Evolutionary conservation across 2,113 vertebrate species (phyloP).

Genomic region (Fukomys damarensis): DNA sequence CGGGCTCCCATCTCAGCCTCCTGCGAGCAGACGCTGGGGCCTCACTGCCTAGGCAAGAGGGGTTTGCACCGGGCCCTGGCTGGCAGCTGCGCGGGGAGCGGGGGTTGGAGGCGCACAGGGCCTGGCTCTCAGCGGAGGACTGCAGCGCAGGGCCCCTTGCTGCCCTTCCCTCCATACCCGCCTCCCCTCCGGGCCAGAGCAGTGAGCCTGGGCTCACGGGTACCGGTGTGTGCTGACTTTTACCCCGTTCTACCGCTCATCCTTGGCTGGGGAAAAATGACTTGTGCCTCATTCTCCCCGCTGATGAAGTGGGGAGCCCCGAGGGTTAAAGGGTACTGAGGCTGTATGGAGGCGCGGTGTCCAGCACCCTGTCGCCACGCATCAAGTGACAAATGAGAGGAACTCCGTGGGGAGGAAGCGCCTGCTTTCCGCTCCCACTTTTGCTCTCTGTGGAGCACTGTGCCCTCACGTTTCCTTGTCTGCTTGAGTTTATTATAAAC

Average conservation of each 20-base stretch:
- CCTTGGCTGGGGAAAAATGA: not conserved
- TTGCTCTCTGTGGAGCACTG: not conserved
- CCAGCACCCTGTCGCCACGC: not conserved
- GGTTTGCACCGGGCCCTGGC: fast-evolving
- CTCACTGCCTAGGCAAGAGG: not conserved
- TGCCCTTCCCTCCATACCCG: not conserved
- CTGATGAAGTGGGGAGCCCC: not conserved
- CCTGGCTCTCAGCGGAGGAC: no score
- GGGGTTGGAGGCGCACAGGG: no score
- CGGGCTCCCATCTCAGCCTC: not conserved
- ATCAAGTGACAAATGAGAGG: not conserved
- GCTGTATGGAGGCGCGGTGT: not conserved
- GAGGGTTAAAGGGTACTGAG: not conserved
- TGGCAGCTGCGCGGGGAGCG: no score
- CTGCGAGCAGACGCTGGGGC: not conserved
- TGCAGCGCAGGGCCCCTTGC: not conserved
- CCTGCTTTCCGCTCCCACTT: not conserved
- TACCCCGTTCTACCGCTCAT: not conserved
- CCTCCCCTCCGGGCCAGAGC: not conserved
- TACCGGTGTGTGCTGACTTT: not conserved
- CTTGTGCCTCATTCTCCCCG: not conserved
- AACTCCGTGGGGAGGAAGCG: not conserved
- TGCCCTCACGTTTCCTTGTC: not conserved
- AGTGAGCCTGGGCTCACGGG: not conserved
- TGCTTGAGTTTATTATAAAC: not conserved